Evolutionary conservation across 2,113 vertebrate genomes (phyloP).

Genomic region (Myotis lucifugus): DNA sequence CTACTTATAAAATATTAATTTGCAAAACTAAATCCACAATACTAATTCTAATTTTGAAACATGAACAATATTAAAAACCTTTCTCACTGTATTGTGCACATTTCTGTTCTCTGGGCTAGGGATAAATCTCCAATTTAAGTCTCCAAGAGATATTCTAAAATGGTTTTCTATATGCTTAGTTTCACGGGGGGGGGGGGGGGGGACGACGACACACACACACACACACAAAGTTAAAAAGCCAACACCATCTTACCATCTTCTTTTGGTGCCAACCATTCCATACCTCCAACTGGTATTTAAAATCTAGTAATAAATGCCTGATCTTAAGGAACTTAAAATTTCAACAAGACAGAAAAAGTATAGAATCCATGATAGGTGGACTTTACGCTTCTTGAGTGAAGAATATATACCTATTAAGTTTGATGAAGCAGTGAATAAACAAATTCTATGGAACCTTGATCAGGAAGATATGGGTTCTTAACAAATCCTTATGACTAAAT

Average conservation of each 20-base stretch:
- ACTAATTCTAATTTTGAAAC: slow-evolving; percentile 6
- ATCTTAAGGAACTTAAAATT: background rate
- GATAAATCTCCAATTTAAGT: background rate
- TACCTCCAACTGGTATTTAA: background rate
- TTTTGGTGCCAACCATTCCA: background rate
- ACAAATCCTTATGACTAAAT: slow-evolving; percentile 10
- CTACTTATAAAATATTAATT: slow-evolving; percentile 15
- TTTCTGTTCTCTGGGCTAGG: background rate
- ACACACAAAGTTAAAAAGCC: background rate
- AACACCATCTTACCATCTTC: background rate
- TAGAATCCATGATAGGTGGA: background rate
- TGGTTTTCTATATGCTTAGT: background rate
- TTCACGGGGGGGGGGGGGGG: background rate
- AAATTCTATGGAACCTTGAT: background rate
- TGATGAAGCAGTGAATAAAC: background rate
- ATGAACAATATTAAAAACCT: background rate
- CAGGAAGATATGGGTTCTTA: slow-evolving; percentile 15
- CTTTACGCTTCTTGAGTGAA: background rate
- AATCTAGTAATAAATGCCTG: background rate
- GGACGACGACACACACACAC: too few species aligned
- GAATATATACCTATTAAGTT: background rate
- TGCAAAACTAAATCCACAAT: background rate
- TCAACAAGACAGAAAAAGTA: background rate
- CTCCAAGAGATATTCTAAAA: background rate
- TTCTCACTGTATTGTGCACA: background rate